Evolutionary conservation across 2,797 vertebrate species (phyloP).

Genomic region (Girardinus metallicus): DNA sequence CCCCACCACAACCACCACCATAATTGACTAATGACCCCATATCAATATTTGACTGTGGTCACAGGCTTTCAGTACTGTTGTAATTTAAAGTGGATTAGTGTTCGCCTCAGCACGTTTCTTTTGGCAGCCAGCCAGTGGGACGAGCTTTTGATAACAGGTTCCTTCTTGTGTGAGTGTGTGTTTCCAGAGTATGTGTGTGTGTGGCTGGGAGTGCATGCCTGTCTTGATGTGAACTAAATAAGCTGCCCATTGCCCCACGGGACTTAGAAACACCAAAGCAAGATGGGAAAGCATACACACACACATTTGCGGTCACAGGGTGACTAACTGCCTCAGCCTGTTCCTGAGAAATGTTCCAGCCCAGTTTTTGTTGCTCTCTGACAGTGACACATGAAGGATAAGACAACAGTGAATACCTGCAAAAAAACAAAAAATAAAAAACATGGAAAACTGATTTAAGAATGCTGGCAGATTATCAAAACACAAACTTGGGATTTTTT

Average conservation of each 20-base stretch:
- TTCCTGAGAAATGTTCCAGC: conserved; percentile 50
- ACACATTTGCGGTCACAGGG: conserved; percentile 16
- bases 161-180: conserved; percentile 75
- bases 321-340: conserved; percentile 52
- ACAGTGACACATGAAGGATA: neutral
- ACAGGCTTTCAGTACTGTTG: conserved; percentile 79
- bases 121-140: conserved; percentile 80
- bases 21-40: conserved; percentile 81
- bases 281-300: conserved; percentile 45
- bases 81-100: conserved; percentile 83
- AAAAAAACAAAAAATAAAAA: neutral
- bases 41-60: conserved; percentile 82
- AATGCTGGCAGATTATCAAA: neutral
- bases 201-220: conserved; percentile 27
- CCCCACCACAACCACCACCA: conserved; percentile 14
- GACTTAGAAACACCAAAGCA: conserved; percentile 64
- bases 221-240: conserved; percentile 64
- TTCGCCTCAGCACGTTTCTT: conserved; percentile 82
- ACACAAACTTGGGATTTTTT: neutral
- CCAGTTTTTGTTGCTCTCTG: conserved; percentile 25
- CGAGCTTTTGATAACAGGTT: conserved; percentile 82
- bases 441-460: neutral
- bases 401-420: conserved; percentile 12
- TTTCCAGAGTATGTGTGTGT: conserved; percentile 40
- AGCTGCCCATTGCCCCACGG: conserved; percentile 72